phyloP scores from a whole-genome alignment of 2,113 vertebrate species.

The Cyphomyrus discorhynchus region DNA sequence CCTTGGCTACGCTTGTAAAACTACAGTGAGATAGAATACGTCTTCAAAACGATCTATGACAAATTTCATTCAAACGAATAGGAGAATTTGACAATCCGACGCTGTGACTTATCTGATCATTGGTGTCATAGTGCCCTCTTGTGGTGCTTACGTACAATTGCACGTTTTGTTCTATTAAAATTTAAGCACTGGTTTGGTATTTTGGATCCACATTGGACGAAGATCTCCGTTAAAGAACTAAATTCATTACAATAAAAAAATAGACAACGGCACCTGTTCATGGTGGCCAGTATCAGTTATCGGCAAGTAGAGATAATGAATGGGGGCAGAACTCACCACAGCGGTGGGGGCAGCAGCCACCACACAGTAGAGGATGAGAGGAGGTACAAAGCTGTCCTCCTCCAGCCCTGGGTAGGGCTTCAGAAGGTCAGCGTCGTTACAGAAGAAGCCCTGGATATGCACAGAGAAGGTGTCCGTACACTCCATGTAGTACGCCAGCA shows the following conservation, averaged over 20 bases:
- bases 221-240: background rate
- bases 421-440: slow-evolving; percentile 91
- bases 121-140: slow-evolving; percentile 5
- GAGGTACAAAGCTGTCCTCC: slow-evolving; percentile 88
- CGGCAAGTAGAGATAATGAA: background rate
- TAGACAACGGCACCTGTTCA: background rate
- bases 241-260: background rate
- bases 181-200: background rate
- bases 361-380: slow-evolving; percentile 89
- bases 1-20: background rate
- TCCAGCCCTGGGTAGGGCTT: slow-evolving; percentile 91
- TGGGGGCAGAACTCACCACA: slow-evolving; percentile 71
- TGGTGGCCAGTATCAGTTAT: background rate
- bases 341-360: slow-evolving; percentile 84
- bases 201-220: background rate
- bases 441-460: slow-evolving; percentile 98
- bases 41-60: background rate
- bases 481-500: slow-evolving; percentile 97
- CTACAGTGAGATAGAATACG: background rate
- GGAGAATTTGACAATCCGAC: background rate
- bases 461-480: slow-evolving; percentile 92
- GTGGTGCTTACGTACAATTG: background rate
- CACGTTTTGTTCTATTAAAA: background rate
- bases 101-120: background rate
- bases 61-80: background rate